Percentiles rank a stretch among this genome's conserved stretches.
Evolutionary conservation across 2,888 invertebrate genomes (phyloP).

Genomic region (Caenorhabditis sp.): DNA sequence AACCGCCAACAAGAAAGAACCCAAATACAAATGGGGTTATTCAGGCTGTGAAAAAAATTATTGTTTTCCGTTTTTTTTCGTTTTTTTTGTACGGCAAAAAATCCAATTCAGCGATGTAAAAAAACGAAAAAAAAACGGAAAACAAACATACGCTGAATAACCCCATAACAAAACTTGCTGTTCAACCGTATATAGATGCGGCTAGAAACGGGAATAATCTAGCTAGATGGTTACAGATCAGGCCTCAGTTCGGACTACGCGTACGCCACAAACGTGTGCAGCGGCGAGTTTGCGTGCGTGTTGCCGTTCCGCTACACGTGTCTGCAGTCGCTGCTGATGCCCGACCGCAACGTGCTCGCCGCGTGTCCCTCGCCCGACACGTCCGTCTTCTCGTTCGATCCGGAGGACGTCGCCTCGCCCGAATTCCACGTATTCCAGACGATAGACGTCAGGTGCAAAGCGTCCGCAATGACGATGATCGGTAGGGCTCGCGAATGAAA

Average conservation of each 20-base stretch:
- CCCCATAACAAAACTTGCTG: too few relatives aligned
- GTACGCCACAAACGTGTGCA: conserved; percentile 18
- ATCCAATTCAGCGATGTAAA: too few relatives aligned
- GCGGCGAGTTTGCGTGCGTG: not conserved
- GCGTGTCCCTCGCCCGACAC: not conserved
- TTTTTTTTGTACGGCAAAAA: too few relatives aligned
- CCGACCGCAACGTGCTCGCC: not conserved
- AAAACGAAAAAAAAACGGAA: too few relatives aligned
- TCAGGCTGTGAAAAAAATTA: too few relatives aligned
- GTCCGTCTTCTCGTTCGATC: not conserved
- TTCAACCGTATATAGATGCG: too few relatives aligned
- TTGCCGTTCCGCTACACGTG: conserved; percentile 6
- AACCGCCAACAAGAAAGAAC: too few relatives aligned
- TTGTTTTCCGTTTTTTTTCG: too few relatives aligned
- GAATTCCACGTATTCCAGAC: conserved; percentile 3
- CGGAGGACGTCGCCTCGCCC: not conserved
- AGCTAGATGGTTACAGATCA: conserved; percentile 34
- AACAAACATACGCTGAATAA: too few relatives aligned
- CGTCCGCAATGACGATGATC: not conserved
- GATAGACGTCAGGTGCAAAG: conserved; percentile 12
- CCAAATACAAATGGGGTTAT: too few relatives aligned
- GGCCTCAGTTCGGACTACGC: not conserved
- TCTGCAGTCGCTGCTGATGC: not conserved
- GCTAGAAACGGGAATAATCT: too few relatives aligned
- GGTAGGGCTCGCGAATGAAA: not conserved